phyloP scores from a whole-genome alignment of 1,140 invertebrate genomes.

The Drosophila ambigua region DNA sequence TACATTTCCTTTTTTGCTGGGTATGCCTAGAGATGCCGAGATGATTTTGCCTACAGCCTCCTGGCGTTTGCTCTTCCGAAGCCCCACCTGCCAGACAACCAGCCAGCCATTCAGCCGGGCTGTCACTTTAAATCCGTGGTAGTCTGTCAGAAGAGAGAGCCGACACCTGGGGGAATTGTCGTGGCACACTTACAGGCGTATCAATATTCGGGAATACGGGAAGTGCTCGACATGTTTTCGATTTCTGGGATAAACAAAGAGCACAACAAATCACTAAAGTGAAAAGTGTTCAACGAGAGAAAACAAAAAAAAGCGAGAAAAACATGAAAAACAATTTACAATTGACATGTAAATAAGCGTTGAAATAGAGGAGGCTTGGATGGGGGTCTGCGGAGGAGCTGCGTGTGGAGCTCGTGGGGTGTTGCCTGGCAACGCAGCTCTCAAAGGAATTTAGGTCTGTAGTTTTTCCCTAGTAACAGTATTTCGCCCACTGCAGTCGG shows the following conservation, averaged over 20 bases:
- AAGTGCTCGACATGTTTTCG: constrained; percentile 72
- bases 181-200: constrained; percentile 17
- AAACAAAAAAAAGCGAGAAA: constrained; percentile 29
- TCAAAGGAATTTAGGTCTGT: constrained; percentile 7
- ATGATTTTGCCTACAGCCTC: constrained; percentile 35
- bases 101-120: constrained; percentile 11
- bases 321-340: constrained; percentile 80
- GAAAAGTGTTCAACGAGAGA: constrained; percentile 38
- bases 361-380: not conserved
- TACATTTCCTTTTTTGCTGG: constrained; percentile 51
- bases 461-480: not conserved
- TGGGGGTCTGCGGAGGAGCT: not conserved
- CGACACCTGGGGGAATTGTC: constrained; percentile 51
- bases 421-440: constrained; percentile 38
- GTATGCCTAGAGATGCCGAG: constrained; percentile 17
- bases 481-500: not conserved
- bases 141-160: constrained; percentile 57
- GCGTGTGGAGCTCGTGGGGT: not conserved
- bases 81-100: constrained; percentile 4
- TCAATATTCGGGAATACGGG: constrained; percentile 60
- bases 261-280: constrained; percentile 57
- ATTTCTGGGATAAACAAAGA: constrained; percentile 60
- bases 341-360: constrained; percentile 77
- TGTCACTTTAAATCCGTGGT: constrained; percentile 63
- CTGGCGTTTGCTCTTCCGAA: not conserved